Conservation (phyloP, 2,797 vertebrate species). For the Microctenopoma stevenorrisi region DNA sequence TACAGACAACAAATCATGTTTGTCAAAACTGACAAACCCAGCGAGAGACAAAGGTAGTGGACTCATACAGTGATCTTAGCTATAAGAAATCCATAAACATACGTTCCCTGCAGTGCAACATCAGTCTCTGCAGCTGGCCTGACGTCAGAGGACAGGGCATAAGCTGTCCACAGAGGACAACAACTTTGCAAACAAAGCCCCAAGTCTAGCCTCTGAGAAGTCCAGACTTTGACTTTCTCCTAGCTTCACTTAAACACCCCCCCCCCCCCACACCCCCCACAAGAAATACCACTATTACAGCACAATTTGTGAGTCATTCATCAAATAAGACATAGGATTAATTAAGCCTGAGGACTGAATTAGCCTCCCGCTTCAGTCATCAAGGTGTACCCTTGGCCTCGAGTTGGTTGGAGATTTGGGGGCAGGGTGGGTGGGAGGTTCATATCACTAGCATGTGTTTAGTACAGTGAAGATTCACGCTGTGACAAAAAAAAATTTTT, state of each 20-base stretch:
- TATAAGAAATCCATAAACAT: conserved; percentile 54
- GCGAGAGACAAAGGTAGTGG: conserved; percentile 61
- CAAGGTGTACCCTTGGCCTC: conserved; percentile 85
- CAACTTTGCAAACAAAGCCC: conserved; percentile 83
- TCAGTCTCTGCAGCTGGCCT: conserved; percentile 59
- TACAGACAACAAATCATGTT: conserved; percentile 81
- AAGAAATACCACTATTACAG: conserved; percentile 78
- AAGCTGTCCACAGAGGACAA: conserved; percentile 66
- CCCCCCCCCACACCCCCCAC: conserved; percentile 30
- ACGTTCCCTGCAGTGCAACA: conserved; percentile 65
- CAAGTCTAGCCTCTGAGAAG: conserved; percentile 64
- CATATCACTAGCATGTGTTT: conserved; percentile 57
- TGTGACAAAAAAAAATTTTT: conserved; percentile 56
- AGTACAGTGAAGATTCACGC: conserved; percentile 45
- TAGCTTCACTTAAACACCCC: conserved; percentile 75
- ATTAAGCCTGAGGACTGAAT: conserved; percentile 88
- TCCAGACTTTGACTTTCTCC: conserved; percentile 84
- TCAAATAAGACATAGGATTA: conserved; percentile 89
- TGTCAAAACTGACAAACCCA: conserved; percentile 80
- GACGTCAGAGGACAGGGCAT: conserved; percentile 66
- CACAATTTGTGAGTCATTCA: conserved; percentile 86
- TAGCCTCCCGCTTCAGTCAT: conserved; percentile 85
- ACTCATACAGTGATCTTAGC: conserved; percentile 50
- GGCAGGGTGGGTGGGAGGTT: conserved; percentile 50
- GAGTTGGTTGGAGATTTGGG: conserved; percentile 68